These are phyloP conservation scores for Sylvilagus floridanus DNA, from an alignment of 2,797 vertebrate genomes.

Conservation along the genomic window DNA sequence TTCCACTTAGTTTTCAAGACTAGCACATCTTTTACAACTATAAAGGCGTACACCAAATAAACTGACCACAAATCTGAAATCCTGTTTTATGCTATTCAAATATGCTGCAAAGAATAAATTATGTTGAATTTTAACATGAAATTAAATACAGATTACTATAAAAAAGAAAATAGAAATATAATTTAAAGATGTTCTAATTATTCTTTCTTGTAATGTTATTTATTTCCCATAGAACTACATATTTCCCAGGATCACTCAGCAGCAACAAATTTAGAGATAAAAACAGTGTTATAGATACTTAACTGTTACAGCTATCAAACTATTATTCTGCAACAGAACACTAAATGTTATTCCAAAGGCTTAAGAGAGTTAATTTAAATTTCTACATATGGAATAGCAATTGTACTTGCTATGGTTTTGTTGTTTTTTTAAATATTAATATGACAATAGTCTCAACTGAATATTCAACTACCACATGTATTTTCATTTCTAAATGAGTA, in stretches of 20 bases:
- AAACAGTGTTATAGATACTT: constrained; percentile 20
- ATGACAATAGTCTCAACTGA: background rate
- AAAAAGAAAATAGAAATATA: background rate
- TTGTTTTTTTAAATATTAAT: background rate
- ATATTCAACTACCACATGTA: background rate
- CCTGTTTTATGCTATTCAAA: background rate
- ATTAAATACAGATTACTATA: background rate
- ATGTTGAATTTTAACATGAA: background rate
- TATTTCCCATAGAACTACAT: background rate
- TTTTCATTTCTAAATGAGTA: constrained; percentile 59
- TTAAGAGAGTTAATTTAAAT: background rate
- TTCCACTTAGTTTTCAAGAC: constrained; percentile 40
- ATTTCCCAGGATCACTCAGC: background rate
- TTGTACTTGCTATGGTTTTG: background rate
- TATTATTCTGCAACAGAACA: constrained; percentile 31
- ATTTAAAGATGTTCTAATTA: constrained; percentile 2
- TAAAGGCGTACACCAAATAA: background rate
- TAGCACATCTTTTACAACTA: constrained; percentile 4
- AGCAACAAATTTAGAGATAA: constrained; percentile 24
- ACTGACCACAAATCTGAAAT: constrained; percentile 37
- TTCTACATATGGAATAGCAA: background rate
- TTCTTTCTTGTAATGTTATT: constrained; percentile 9
- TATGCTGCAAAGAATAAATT: background rate
- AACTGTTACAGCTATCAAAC: constrained; percentile 13
- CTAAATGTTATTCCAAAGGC: background rate